Conservation (phyloP, 2,888 invertebrate genomes). For the Tromatobia lineatoria region DNA sequence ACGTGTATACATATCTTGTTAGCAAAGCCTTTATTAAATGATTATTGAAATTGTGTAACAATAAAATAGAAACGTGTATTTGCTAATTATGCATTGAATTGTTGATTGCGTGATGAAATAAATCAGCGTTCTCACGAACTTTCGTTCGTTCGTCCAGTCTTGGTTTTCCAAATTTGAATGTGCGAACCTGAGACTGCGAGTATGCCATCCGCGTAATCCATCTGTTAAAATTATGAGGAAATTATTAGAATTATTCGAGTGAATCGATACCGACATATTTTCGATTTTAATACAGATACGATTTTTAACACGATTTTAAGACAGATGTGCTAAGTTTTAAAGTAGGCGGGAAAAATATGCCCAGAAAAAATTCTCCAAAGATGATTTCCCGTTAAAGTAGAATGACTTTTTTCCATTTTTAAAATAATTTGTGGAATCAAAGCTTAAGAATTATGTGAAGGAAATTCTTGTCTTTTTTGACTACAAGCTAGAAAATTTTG, state of each 20-base stretch:
- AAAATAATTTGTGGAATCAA: too few species aligned
- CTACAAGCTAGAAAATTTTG: too few species aligned
- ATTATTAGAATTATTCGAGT: too few species aligned
- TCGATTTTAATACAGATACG: neutral
- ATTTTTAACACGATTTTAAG: too few species aligned
- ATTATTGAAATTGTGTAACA: conserved; percentile 27
- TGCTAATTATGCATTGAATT: conserved; percentile 41
- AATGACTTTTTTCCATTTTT: too few species aligned
- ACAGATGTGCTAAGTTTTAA: too few species aligned
- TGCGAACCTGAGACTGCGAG: conserved; percentile 81
- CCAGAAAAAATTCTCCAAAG: too few species aligned
- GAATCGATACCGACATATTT: neutral
- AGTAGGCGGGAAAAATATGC: too few species aligned
- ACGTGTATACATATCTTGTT: conserved; percentile 35
- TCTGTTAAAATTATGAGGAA: conserved; percentile 72
- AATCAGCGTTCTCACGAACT: conserved; percentile 8
- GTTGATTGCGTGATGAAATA: conserved; percentile 29
- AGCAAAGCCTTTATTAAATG: conserved; percentile 70
- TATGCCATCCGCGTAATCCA: conserved; percentile 80
- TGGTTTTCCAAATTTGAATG: conserved; percentile 81
- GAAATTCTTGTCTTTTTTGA: too few species aligned
- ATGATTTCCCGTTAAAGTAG: too few species aligned
- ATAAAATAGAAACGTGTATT: conserved; percentile 6
- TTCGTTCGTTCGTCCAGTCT: conserved; percentile 52
- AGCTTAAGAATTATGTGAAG: too few species aligned